Conservation (phyloP, 2,888 invertebrate species). For the Rutpela maculata region DNA sequence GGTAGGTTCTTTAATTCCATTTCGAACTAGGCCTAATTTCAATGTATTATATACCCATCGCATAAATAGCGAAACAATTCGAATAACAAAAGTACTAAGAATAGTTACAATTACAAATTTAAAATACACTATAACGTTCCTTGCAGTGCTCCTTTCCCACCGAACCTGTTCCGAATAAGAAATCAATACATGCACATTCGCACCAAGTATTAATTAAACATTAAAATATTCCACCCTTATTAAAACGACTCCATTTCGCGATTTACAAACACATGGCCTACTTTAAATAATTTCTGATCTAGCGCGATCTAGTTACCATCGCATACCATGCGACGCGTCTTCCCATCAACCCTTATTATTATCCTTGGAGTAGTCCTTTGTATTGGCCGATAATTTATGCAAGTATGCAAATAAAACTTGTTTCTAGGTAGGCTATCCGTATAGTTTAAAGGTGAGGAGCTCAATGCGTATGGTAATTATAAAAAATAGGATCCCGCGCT, state of each 20-base stretch:
- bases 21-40: background rate
- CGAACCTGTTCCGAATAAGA: conserved; percentile 55
- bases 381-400: conserved; percentile 59
- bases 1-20: background rate
- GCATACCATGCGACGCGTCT: conserved; percentile 41
- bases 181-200: conserved; percentile 54
- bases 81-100: background rate
- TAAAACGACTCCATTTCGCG: conserved; percentile 52
- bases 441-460: conserved; percentile 40
- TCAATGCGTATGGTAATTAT: conserved; percentile 31
- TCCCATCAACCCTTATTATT: conserved; percentile 55
- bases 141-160: conserved; percentile 45
- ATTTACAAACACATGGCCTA: conserved; percentile 54
- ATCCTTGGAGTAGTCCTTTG: conserved; percentile 50
- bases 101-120: conserved; percentile 29
- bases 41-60: background rate
- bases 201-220: conserved; percentile 52
- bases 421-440: conserved; percentile 54
- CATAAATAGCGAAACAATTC: background rate
- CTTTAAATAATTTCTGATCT: conserved; percentile 57
- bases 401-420: conserved; percentile 59
- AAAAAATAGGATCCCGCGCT: conserved; percentile 20
- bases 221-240: conserved; percentile 55
- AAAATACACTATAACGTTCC: conserved; percentile 23
- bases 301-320: conserved; percentile 52